Conservation (phyloP, 2,113 vertebrate genomes). For the Epinephelus fuscoguttatus region DNA sequence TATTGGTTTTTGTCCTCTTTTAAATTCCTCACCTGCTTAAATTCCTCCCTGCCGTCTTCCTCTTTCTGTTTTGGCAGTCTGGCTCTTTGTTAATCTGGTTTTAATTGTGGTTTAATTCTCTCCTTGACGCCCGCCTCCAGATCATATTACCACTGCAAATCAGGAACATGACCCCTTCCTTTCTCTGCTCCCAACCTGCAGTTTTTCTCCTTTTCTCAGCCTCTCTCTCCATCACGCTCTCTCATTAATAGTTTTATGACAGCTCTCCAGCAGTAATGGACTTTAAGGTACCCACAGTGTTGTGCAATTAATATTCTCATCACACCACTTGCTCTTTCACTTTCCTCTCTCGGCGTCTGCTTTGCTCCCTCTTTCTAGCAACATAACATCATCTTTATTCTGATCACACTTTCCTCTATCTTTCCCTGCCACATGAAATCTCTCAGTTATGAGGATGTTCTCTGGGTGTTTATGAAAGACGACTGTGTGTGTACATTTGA, state of each 20-base stretch:
- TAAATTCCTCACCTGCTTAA: constrained; percentile 13
- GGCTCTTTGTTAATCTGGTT: constrained; percentile 55
- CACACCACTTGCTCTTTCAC: constrained; percentile 34
- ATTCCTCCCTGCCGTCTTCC: not conserved
- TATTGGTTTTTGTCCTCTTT: constrained; percentile 13
- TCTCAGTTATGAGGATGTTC: constrained; percentile 35
- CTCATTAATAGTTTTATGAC: constrained; percentile 67
- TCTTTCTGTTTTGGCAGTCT: constrained; percentile 27
- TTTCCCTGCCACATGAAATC: constrained; percentile 44
- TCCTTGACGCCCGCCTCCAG: not conserved
- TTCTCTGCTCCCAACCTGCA: constrained; percentile 7
- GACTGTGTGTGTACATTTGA: constrained; percentile 13
- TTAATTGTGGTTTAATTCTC: constrained; percentile 68
- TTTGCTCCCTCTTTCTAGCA: constrained; percentile 29
- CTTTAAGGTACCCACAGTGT: constrained; percentile 41
- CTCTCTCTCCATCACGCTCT: constrained; percentile 36
- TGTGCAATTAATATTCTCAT: constrained; percentile 65
- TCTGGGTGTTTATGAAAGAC: constrained; percentile 35
- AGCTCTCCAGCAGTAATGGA: constrained; percentile 58
- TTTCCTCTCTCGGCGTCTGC: constrained; percentile 19
- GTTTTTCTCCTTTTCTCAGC: constrained; percentile 10
- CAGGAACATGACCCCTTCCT: constrained; percentile 12
- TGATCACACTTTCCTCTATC: constrained; percentile 39
- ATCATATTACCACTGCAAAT: constrained; percentile 49
- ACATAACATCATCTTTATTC: constrained; percentile 49